Evolutionary conservation across 1,140 invertebrate genomes (phyloP).

Genomic region (Eulimnadia texana): DNA sequence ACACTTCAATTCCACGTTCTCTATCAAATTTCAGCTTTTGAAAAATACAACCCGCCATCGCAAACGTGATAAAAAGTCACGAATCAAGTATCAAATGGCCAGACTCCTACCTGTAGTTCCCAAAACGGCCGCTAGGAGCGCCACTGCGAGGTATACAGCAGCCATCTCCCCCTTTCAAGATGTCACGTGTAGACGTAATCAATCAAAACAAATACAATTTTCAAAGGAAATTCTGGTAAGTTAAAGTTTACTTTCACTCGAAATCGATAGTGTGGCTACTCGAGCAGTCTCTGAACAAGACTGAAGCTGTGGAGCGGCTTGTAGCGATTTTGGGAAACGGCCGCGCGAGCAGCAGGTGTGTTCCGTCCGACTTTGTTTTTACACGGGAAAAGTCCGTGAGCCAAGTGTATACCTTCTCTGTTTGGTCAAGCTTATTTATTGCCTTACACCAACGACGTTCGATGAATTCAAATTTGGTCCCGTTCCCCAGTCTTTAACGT

Average conservation of each 20-base stretch:
- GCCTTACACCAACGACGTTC: background rate
- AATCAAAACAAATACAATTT: no score
- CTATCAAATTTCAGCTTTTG: background rate
- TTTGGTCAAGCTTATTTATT: background rate
- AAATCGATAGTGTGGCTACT: background rate
- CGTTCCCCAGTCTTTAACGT: no score
- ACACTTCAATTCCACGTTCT: conserved; percentile 18
- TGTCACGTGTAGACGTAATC: no score
- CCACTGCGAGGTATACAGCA: background rate
- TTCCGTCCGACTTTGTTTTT: background rate
- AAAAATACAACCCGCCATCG: no score
- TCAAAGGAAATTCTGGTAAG: no score
- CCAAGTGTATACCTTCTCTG: background rate
- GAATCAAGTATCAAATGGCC: no score
- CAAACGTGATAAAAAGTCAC: no score
- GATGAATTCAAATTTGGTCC: background rate
- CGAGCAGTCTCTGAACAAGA: background rate
- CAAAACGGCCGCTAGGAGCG: background rate
- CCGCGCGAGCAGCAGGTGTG: background rate
- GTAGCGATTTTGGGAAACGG: no score
- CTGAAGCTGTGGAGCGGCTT: background rate
- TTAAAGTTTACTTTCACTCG: no score
- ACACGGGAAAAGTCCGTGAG: background rate
- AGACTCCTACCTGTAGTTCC: background rate
- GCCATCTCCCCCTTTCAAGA: background rate